Evolutionary conservation across 2,113 vertebrate genomes (phyloP), one percentile per base, ranked within the genome.

Genomic region (Nasalis larvatus): DNA sequence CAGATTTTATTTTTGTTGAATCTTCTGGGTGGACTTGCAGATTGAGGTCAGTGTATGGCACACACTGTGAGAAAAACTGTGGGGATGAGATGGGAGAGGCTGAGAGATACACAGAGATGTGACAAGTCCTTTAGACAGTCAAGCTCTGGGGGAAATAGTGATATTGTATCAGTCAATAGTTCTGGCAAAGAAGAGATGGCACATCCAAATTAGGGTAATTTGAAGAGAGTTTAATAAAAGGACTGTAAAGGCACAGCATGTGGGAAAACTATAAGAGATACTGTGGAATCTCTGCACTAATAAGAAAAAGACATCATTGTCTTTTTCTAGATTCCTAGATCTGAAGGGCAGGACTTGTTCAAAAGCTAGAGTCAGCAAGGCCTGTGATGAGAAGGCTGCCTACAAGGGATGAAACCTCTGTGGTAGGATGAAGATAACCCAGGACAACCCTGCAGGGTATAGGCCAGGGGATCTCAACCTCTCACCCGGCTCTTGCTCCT

Each of bases 1-100:
- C 52, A 89, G 18, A 56, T 58, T 52, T 93, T 76, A 88, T 88
- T 91, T 91, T 84, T 76, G 17, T 27, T 88, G 40, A 82, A 27
- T n/a, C 3, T 89, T 91, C 87, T 69, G 23, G 9, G 42, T 63
- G 37, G 81, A 30, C 30, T 68, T 52, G 9, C 40, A n/a, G n/a
- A 76, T 12, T 69, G 30, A 37, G 25, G 16, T 23, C 52, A 89
- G 37, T 16, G 40, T 21, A 1, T 52, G 83, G 27, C 49, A 1
- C 10, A 20, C 1, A 17, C 9, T 88, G 27, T 80, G 40, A 40
- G 60, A 32, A 86, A 80, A 23, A 37, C 23, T 13, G 40, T 35
- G 16, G 2, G 32, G 47, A 37, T 89, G 40, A 35, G 82, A 32
- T 32, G 4, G 74, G 18, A 89, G 47, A 63, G 40, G 4, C 47